Conservation (phyloP, 2,113 vertebrate genomes). For the Nesogale talazaci region DNA sequence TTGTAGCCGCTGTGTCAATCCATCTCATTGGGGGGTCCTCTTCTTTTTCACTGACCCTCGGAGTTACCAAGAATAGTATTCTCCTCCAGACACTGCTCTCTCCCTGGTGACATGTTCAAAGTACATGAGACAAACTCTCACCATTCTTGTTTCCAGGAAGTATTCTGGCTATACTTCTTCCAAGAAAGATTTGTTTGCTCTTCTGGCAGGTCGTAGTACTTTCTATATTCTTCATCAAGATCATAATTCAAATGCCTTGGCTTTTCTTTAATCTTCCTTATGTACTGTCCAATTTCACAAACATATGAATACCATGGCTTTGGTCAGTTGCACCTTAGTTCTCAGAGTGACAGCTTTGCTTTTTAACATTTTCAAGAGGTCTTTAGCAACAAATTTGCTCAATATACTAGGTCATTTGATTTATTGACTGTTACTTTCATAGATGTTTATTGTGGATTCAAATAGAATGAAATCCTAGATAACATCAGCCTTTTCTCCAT, state of each 20-base stretch:
- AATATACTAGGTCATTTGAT: too few relatives aligned
- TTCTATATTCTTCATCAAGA: neutral
- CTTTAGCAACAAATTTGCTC: neutral
- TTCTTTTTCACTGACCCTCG: too few relatives aligned
- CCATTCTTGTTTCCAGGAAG: neutral
- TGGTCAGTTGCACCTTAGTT: neutral
- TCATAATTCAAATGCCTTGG: neutral
- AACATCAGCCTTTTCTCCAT: too few relatives aligned
- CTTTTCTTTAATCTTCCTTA: neutral
- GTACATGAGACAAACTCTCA: neutral
- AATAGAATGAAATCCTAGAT: too few relatives aligned
- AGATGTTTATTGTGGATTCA: too few relatives aligned
- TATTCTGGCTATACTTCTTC: neutral
- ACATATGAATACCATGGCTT: neutral
- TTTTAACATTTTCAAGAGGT: neutral
- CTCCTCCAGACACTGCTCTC: too few relatives aligned
- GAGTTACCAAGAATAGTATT: too few relatives aligned
- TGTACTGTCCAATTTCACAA: neutral
- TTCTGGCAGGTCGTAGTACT: neutral
- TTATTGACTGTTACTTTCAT: too few relatives aligned
- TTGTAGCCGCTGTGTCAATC: too few relatives aligned
- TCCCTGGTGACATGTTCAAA: too few relatives aligned
- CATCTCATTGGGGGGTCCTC: too few relatives aligned
- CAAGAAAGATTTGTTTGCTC: neutral
- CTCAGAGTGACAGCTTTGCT: neutral